Conservation (phyloP, 2,888 invertebrate species). For the Nomada goodeniana region DNA sequence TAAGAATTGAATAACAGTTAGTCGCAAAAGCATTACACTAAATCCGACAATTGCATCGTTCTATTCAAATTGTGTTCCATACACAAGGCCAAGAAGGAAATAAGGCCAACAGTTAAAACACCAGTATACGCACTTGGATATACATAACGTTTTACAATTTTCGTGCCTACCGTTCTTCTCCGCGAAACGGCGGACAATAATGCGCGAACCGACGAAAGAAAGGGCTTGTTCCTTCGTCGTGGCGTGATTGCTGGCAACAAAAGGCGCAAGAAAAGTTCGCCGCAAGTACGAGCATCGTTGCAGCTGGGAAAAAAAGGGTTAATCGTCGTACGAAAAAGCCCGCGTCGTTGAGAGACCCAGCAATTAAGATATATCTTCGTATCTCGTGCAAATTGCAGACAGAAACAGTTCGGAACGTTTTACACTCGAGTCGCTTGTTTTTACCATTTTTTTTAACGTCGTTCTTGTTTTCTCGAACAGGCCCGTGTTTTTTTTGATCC, state of each 20-base stretch:
- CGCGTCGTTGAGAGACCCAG: neutral
- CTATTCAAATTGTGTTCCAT: too few relatives aligned
- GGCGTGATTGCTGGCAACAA: conserved; percentile 34
- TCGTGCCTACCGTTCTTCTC: neutral
- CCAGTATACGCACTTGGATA: neutral
- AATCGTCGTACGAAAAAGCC: neutral
- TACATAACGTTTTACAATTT: neutral
- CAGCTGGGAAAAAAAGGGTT: conserved; percentile 3
- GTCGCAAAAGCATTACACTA: too few relatives aligned
- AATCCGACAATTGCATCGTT: too few relatives aligned
- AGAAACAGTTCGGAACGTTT: neutral
- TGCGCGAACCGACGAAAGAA: conserved; percentile 19
- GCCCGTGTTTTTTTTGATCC: neutral
- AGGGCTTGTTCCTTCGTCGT: conserved; percentile 6
- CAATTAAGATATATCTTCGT: neutral
- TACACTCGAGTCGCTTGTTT: neutral
- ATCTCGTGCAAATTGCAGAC: neutral
- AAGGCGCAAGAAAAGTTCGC: conserved; percentile 7
- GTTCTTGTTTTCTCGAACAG: neutral
- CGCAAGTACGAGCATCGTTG: conserved; percentile 3
- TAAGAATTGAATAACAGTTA: too few relatives aligned
- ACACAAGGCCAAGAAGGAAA: too few relatives aligned
- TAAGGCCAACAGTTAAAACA: too few relatives aligned
- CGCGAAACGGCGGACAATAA: conserved; percentile 5
- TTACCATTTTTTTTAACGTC: neutral